Conservation (phyloP, 1,140 invertebrate species). For the Phymorhynchus buccinoides region DNA sequence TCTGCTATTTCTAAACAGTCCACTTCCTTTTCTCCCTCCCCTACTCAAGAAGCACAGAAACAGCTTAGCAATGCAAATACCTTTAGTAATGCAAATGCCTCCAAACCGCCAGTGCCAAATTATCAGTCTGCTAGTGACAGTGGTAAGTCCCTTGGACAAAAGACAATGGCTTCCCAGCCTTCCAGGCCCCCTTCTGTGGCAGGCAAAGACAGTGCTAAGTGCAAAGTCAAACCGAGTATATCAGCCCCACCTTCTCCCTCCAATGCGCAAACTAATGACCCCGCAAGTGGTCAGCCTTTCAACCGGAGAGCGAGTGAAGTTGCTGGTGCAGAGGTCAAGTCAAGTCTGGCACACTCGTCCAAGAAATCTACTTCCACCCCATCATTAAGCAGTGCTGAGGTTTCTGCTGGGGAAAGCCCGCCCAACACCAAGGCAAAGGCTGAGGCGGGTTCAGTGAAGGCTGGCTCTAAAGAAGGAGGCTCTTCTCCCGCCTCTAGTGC, state of each 20-base stretch:
- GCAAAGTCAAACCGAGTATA: not conserved
- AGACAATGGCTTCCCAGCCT: not conserved
- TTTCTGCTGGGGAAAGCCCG: not conserved
- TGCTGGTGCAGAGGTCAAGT: not conserved
- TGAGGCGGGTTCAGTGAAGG: not conserved
- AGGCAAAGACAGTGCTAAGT: not conserved
- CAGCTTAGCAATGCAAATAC: not conserved
- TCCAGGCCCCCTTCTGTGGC: not conserved
- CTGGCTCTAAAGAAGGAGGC: not conserved
- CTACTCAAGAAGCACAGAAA: not conserved
- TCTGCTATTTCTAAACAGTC: not conserved
- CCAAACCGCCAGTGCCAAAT: constrained; percentile 12
- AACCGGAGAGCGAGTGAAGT: not conserved
- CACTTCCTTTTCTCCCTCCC: not conserved
- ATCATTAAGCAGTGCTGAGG: not conserved
- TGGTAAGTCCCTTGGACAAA: not conserved
- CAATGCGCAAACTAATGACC: not conserved
- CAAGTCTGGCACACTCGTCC: not conserved
- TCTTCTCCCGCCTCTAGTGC: not conserved
- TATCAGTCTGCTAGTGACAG: not conserved
- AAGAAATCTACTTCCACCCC: too few species aligned
- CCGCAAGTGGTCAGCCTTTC: not conserved
- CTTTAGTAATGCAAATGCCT: not conserved
- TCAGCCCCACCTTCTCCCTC: not conserved
- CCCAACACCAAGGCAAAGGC: not conserved